A percentile compares a stretch with the other conserved stretches of the same genome.
Conservation (phyloP, 2,888 invertebrate genomes). For the Athrips mouffetella region DNA sequence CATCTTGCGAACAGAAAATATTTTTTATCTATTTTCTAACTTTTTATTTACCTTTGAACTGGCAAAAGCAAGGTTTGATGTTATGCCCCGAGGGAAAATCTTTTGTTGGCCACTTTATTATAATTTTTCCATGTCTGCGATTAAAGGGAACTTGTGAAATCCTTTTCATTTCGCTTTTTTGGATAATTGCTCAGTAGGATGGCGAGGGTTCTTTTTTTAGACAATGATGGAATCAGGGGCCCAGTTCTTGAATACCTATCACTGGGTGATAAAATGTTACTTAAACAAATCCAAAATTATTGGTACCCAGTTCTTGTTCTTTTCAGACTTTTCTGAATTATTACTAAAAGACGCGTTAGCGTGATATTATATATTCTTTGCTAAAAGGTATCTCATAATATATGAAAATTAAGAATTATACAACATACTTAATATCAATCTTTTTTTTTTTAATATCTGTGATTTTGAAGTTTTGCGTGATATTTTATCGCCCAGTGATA, state of each 20-base stretch:
- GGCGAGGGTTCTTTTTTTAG: background rate
- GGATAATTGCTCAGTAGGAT: constrained; percentile 19
- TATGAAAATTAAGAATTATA: too few relatives aligned
- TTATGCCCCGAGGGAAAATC: constrained; percentile 12
- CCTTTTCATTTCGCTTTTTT: constrained; percentile 20
- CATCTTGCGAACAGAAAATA: background rate
- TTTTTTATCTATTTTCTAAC: background rate
- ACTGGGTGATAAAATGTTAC: background rate
- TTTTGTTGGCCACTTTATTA: constrained; percentile 8
- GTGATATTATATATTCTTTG: too few relatives aligned
- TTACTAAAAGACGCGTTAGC: too few relatives aligned
- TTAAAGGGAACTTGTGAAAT: constrained; percentile 17
- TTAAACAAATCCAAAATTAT: too few relatives aligned
- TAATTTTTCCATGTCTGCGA: constrained; percentile 17
- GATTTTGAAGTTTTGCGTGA: too few relatives aligned
- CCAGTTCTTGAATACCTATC: background rate
- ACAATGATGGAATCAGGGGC: background rate
- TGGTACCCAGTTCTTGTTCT: too few relatives aligned
- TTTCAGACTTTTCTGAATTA: too few relatives aligned
- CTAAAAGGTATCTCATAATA: too few relatives aligned
- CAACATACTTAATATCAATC: too few relatives aligned
- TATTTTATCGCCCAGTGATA: too few relatives aligned
- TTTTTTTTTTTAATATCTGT: too few relatives aligned
- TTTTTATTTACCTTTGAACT: constrained; percentile 7
- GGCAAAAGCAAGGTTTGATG: constrained; percentile 8